Conservation (phyloP, 2,797 vertebrate genomes). For the Chelidonichthys spinosus region DNA sequence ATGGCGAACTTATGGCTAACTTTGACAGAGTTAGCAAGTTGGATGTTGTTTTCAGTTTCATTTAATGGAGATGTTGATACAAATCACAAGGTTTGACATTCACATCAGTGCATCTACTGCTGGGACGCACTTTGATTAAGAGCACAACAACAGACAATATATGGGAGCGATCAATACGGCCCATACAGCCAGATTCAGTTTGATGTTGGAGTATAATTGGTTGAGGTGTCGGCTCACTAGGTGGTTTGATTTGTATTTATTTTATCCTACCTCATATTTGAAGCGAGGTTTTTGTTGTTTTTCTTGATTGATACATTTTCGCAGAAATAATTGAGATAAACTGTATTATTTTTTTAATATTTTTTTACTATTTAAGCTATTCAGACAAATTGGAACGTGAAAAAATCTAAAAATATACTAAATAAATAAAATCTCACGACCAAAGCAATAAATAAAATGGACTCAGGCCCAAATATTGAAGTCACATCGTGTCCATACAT, state of each 20-base stretch:
- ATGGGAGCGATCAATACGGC: background rate
- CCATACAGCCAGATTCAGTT: background rate
- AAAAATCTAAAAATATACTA: background rate
- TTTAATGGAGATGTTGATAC: too few relatives aligned
- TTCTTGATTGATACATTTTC: background rate
- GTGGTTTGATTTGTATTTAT: background rate
- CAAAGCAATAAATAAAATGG: background rate
- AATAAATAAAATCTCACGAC: background rate
- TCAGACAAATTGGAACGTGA: background rate
- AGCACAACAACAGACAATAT: background rate
- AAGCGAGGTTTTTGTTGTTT: background rate
- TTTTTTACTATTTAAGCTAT: background rate
- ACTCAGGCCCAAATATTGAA: background rate
- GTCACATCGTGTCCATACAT: background rate
- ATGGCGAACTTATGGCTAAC: background rate
- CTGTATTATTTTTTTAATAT: background rate
- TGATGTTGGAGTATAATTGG: background rate
- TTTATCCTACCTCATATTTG: conserved; percentile 2
- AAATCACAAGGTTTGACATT: background rate
- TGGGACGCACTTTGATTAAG: background rate
- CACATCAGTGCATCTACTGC: background rate
- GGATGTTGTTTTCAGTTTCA: background rate
- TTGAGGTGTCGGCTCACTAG: background rate
- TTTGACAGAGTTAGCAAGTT: background rate
- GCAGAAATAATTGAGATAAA: background rate